Conservation (phyloP, 2,888 invertebrate genomes). For the Cantharis lateralis region DNA sequence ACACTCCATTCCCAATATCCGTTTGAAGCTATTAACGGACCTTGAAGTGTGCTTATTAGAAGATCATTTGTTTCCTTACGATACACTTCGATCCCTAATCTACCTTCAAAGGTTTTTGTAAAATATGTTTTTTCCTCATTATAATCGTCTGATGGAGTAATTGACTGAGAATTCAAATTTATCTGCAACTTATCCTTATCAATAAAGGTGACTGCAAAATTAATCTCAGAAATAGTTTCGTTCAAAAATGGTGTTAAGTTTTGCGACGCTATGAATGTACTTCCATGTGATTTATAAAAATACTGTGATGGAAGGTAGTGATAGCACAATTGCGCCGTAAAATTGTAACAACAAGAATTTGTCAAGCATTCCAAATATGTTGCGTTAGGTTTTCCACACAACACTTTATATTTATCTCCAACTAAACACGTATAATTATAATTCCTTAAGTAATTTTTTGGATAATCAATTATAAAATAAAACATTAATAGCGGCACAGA, state of each 20-base stretch:
- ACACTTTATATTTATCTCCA: constrained; percentile 39
- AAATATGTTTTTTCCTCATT: constrained; percentile 34
- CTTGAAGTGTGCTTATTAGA: constrained; percentile 61
- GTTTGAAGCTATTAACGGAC: constrained; percentile 64
- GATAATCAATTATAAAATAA: background rate
- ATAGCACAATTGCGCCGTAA: constrained; percentile 42
- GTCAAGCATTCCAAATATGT: constrained; percentile 35
- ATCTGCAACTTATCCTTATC: constrained; percentile 36
- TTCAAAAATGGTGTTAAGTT: constrained; percentile 5
- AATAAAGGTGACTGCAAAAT: constrained; percentile 38
- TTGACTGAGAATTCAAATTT: constrained; percentile 31
- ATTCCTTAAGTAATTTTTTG: background rate
- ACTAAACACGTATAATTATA: background rate
- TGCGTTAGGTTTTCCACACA: constrained; percentile 46
- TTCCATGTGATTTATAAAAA: constrained; percentile 36
- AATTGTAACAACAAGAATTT: constrained; percentile 48
- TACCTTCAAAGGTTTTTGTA: constrained; percentile 22
- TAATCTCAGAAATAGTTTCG: constrained; percentile 30
- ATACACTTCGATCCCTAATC: constrained; percentile 41
- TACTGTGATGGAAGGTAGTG: constrained; percentile 51
- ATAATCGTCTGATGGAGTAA: background rate
- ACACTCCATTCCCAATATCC: constrained; percentile 67
- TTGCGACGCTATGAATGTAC: background rate
- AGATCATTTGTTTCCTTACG: constrained; percentile 40
- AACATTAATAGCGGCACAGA: background rate